A percentile compares a stretch with the other conserved stretches of the same genome.
These are phyloP conservation scores for Notolepis coatsorum DNA, from an alignment of 2,797 vertebrate genomes.

Conservation along the genomic window DNA sequence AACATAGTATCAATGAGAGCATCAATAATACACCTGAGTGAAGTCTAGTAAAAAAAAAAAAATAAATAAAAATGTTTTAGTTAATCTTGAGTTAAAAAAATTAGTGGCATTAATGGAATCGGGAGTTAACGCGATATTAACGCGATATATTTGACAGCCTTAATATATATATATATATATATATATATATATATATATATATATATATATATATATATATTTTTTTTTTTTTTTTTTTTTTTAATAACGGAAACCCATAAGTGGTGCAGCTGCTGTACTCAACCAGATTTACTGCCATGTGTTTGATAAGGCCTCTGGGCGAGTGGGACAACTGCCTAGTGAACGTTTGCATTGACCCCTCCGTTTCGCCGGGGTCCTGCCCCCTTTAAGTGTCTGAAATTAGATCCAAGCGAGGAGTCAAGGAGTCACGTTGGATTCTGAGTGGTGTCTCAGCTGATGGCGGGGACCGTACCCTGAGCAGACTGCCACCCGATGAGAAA, in stretches of 20 bases:
- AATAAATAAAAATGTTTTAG: too few relatives aligned
- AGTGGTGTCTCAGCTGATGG: not conserved
- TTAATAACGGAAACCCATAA: not conserved
- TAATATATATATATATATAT: too few relatives aligned
- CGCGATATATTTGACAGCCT: too few relatives aligned
- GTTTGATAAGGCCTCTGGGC: constrained; percentile 11
- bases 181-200: too few relatives aligned
- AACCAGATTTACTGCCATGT: not conserved
- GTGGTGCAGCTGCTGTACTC: not conserved
- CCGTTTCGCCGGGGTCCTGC: constrained; percentile 14
- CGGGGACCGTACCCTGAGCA: constrained; percentile 22
- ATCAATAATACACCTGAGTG: too few relatives aligned
- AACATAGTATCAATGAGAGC: too few relatives aligned
- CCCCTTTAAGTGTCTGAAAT: constrained; percentile 7
- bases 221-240: not conserved
- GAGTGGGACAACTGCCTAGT: constrained; percentile 5
- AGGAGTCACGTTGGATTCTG: constrained; percentile 25
- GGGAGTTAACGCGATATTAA: too few relatives aligned
- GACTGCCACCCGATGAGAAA: constrained; percentile 40
- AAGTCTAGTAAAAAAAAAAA: too few relatives aligned
- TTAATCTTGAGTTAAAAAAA: too few relatives aligned
- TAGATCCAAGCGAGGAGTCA: constrained; percentile 4
- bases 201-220: too few relatives aligned
- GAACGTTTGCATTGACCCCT: constrained; percentile 19
- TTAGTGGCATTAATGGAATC: too few relatives aligned